Percentiles rank a stretch among this genome's conserved stretches.
Evolutionary conservation across 2,113 vertebrate genomes (phyloP).

Genomic region (Perca flavescens): DNA sequence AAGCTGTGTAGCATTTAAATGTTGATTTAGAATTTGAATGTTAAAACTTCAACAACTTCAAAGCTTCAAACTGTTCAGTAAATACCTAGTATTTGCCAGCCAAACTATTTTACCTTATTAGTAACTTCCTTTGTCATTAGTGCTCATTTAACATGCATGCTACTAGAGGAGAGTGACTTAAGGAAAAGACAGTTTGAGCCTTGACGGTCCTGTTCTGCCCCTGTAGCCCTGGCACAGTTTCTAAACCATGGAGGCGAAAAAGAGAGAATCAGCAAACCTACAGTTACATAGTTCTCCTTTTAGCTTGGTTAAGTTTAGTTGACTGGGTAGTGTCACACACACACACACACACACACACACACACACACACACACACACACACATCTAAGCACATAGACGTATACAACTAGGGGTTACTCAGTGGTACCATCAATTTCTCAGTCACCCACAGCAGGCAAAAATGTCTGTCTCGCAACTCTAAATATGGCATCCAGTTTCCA

Average conservation of each 20-base stretch:
- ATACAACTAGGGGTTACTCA: conserved; percentile 4
- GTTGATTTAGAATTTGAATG: too few relatives aligned
- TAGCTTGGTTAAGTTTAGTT: not conserved
- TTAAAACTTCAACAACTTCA: too few relatives aligned
- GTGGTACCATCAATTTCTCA: conserved; percentile 32
- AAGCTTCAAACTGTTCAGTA: too few relatives aligned
- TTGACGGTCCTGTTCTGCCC: conserved; percentile 57
- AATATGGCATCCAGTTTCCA: conserved; percentile 66
- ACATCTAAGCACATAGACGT: not conserved
- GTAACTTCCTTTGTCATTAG: conserved; percentile 3
- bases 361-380: not conserved
- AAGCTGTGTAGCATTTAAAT: too few relatives aligned
- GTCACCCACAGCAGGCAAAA: conserved; percentile 38
- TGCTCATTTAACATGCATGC: conserved; percentile 43
- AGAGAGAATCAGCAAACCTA: conserved; percentile 26
- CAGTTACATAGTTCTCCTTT: conserved; percentile 31
- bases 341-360: conserved; percentile 1
- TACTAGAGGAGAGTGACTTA: conserved; percentile 39
- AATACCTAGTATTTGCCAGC: too few relatives aligned
- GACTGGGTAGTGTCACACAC: conserved; percentile 9
- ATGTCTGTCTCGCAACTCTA: conserved; percentile 38
- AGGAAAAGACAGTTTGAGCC: conserved; percentile 21
- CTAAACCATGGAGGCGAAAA: conserved; percentile 2
- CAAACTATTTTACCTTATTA: too few relatives aligned
- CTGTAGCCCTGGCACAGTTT: conserved; percentile 64